Evolutionary conservation across 1,140 invertebrate species (phyloP), one percentile per base, ranked within the genome.

Genomic region (Nephotettix cincticeps): DNA sequence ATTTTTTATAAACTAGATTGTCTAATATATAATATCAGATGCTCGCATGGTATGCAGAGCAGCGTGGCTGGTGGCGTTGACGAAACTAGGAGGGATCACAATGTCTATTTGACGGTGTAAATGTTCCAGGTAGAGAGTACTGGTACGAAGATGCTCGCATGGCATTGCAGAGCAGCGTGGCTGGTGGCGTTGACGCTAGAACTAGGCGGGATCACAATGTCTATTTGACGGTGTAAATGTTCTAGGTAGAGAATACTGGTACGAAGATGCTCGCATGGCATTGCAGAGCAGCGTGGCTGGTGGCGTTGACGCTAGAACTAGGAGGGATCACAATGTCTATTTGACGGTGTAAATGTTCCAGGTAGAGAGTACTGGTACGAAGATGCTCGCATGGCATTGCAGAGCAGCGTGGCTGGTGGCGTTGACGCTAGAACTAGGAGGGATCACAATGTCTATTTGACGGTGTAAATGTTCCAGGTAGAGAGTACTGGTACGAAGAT

Each of bases 51-150:
- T 13, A 47, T 71, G 21, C 40, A 71, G 40, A 29, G 75, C 25
- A 23, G 61, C 17, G 58, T 45, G 0, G 73, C 72, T 0, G 51
- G 58, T 3, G 43, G 14, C 1, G 51, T 28, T 14, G 71, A 54
- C 17, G n/a, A 63, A 14, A 27, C 14, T 0, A 68, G 68, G 17
- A 68, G 73, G 21, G 77, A 76, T 2, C 76, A 72, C 75, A 91
- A 90, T 77, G 85, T 93, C 21, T 88, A 94, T 30, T 80, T 94
- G 51, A 90, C 93, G 75, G 84, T 94, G 1, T n/a, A n/a, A n/a
- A n/a, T n/a, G 1, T 75, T 76, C 0, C 69, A 78, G 77, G 74
- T 45, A 72, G 72, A 21, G 74, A 77, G 25, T 75, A 76, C 66
- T 78, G 77, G 77, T 78, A 78, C 71, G 75, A 78, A 76, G 75